Base-by-base conservation (phyloP, 2,113 vertebrate genomes). In the Crypturellus undulatus region DNA sequence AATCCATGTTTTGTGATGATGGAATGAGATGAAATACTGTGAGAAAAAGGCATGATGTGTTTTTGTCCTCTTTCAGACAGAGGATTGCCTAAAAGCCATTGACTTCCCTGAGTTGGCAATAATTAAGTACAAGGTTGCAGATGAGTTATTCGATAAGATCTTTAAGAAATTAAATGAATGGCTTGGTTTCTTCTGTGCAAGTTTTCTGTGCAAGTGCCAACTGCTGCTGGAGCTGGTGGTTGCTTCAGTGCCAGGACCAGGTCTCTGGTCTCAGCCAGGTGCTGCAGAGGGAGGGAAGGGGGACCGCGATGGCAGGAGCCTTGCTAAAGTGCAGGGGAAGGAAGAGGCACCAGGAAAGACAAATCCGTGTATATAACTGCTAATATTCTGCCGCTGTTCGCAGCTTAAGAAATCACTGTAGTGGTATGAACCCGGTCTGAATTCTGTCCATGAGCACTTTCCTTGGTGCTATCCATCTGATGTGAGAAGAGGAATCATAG, bases 401-500 rank as follows among this genome's bases (percentile, higher is more conserved):
- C 69, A 91, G 75, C 56, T 25, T 40, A 67, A 70, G 28, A 77
- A 94, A 89, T 28, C 9, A 49, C 76, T 24, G 62, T 6, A 36
- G 5, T 36, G 10, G 64, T 60, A 65, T 4, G 21, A 32, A 86
- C 25, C n/a, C n/a, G 20, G 36, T 83, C 51, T 71, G 60, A 25
- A 47, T 71, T 63, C 8, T 2, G 21, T 60, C 68, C 10, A 3
- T 72, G 47, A 7, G 4, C 69, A 58, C 10, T 89, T 78, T n/a
- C 69, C 24, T 84, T 25, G 30, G 40, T 79, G n/a, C 51, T 36
- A 26, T 40, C 30, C 20, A 22, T 70, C 3, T 52, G 51, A 84
- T 94, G 89, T 22, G 6, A 89, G 77, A 84, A 77, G 60, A 92
- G 78, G n/a, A n/a, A n/a, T n/a, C n/a, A n/a, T n/a, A n/a, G n/a